These are phyloP conservation scores for Clinocottus analis DNA, from an alignment of 2,113 vertebrate genomes.

Conservation along the genomic window DNA sequence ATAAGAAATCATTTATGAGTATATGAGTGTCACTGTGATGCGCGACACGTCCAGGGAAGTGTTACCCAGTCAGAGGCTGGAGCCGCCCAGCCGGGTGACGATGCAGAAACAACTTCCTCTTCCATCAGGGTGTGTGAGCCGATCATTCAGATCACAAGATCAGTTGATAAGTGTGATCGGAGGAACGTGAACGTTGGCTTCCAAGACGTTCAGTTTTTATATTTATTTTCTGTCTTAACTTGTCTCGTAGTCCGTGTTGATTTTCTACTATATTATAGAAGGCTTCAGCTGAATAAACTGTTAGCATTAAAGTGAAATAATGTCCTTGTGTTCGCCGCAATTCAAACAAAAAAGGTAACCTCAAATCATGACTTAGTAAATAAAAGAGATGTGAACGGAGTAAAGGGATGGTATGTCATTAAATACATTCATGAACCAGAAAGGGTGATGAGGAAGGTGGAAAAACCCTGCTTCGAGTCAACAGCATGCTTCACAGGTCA, in stretches of 20 bases:
- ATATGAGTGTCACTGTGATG: background rate
- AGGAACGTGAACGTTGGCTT: constrained; percentile 22
- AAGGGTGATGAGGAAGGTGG: background rate
- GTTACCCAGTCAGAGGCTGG: background rate
- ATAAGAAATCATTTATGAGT: background rate
- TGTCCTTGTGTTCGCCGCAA: background rate
- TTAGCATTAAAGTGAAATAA: background rate
- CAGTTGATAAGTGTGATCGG: constrained; percentile 27
- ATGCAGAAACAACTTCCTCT: constrained; percentile 44
- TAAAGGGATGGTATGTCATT: background rate
- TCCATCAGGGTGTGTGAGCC: constrained; percentile 50
- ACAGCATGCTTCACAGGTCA: background rate
- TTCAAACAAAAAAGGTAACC: background rate
- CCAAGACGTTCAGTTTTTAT: background rate
- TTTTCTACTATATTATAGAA: background rate
- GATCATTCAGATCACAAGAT: constrained; percentile 50
- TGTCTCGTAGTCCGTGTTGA: background rate
- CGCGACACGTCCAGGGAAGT: background rate
- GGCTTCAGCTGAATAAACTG: too few relatives aligned
- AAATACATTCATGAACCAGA: background rate
- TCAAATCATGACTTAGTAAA: background rate
- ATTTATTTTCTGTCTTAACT: background rate
- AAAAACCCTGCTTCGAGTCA: constrained; percentile 3
- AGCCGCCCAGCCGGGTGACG: background rate
- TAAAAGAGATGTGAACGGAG: background rate